These are phyloP conservation scores for Porites lobata DNA, from an alignment of 92 coral and sea anemone genomes.

Conservation along the genomic window DNA sequence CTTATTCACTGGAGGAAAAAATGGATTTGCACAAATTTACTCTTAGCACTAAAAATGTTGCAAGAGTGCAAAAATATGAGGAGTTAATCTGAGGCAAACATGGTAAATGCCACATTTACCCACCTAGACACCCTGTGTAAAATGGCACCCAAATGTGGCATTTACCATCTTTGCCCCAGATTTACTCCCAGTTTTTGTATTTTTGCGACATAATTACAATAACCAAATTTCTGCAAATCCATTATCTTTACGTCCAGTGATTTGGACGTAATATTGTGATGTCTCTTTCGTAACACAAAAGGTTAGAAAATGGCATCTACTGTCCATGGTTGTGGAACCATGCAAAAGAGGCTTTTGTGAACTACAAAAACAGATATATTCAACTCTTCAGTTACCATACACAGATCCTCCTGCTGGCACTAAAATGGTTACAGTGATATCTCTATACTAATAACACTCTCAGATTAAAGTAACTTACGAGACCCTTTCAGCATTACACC, in stretches of 20 bases:
- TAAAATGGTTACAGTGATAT: constrained; percentile 1
- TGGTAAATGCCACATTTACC: no score
- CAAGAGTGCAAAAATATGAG: no score
- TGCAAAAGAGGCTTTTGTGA: constrained; percentile 10
- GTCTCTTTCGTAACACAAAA: constrained; percentile 9
- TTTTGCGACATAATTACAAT: no score
- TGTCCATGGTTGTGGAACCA: constrained; percentile 8
- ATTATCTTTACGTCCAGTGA: background rate
- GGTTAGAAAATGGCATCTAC: constrained; percentile 7
- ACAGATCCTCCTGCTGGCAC: constrained; percentile 1
- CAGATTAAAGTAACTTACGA: constrained; percentile 1
- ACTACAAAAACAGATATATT: constrained; percentile 5
- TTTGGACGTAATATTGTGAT: constrained; percentile 8
- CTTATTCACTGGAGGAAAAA: constrained; percentile 6
- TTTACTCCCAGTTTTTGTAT: no score
- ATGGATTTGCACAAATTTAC: constrained; percentile 1
- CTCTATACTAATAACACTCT: background rate
- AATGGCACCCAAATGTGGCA: no score
- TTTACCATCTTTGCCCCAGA: no score
- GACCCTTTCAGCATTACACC: constrained; percentile 6
- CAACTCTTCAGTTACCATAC: constrained; percentile 14
- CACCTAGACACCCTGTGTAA: no score
- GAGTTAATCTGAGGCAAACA: no score
- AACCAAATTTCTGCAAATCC: background rate
- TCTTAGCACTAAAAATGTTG: background rate